phyloP scores from a whole-genome alignment of 2,113 vertebrate genomes.

The Pogona vitticeps region DNA sequence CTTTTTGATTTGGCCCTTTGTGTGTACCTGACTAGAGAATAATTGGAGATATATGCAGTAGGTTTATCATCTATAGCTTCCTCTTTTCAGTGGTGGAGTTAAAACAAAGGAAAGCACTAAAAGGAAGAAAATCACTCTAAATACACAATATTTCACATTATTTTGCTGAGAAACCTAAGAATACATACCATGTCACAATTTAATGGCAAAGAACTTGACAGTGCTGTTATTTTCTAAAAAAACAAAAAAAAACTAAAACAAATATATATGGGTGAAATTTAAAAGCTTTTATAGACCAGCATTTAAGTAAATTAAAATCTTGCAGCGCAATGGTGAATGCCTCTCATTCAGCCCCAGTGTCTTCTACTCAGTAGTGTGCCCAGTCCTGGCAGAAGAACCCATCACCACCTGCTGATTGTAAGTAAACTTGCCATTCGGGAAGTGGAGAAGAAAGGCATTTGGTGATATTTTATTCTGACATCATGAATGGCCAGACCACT shows the following conservation, averaged over 20 bases:
- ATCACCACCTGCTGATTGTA: constrained; percentile 53
- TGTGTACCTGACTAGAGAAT: not conserved
- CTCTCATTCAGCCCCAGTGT: constrained; percentile 49
- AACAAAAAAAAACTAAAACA: constrained; percentile 50
- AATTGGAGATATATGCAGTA: not conserved
- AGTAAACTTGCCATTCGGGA: constrained; percentile 57
- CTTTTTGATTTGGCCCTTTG: not conserved
- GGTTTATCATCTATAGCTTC: constrained; percentile 6
- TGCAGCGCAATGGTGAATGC: constrained; percentile 46
- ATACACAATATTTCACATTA: constrained; percentile 23
- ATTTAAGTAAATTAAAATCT: constrained; percentile 55
- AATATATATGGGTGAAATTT: constrained; percentile 49
- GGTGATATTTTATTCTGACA: constrained; percentile 36
- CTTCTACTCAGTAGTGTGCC: constrained; percentile 43
- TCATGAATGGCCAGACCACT: constrained; percentile 2
- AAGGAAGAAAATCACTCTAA: constrained; percentile 13
- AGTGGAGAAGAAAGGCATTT: constrained; percentile 36
- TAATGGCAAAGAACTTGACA: constrained; percentile 60
- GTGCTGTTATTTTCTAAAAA: constrained; percentile 33
- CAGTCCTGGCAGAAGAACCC: constrained; percentile 43
- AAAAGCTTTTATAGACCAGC: constrained; percentile 55
- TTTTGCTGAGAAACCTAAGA: constrained; percentile 45
- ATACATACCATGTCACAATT: constrained; percentile 46
- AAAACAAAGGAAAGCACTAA: constrained; percentile 25
- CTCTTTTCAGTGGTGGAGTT: constrained; percentile 16